Conservation (phyloP, 2,113 vertebrate species). For the Ceyx cyanopectus region DNA sequence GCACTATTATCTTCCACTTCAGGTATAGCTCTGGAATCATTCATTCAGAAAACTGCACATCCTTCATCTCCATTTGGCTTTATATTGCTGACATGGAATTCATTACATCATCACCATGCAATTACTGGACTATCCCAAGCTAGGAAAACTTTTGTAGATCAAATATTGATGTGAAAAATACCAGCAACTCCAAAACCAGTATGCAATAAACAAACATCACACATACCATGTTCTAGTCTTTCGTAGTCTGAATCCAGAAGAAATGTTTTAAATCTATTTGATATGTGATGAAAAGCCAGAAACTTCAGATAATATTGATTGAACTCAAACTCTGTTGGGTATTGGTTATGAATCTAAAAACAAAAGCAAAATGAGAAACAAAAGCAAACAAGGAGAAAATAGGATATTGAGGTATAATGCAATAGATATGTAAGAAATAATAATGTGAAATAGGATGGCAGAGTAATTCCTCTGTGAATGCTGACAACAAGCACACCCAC, state of each 20-base stretch:
- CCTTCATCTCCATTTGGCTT: not conserved
- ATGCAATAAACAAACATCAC: constrained; percentile 24
- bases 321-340: constrained; percentile 97
- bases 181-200: not conserved
- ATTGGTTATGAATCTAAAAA: constrained; percentile 87
- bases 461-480: not conserved
- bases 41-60: not conserved
- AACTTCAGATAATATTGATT: constrained; percentile 98
- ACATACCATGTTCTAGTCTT: constrained; percentile 95
- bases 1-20: not conserved
- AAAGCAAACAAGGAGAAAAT: not conserved
- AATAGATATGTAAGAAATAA: not conserved
- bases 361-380: not conserved
- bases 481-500: not conserved
- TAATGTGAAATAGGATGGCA: constrained; percentile 10
- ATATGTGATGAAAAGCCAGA: constrained; percentile 96
- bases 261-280: constrained; percentile 98
- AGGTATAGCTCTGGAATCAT: not conserved
- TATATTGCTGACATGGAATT: not conserved
- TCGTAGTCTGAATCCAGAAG: constrained; percentile 98
- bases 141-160: not conserved
- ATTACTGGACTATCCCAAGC: not conserved
- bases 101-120: not conserved
- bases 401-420: not conserved
- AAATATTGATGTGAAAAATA: not conserved